These are phyloP conservation scores for Callosobruchus maculatus DNA, from an alignment of 2,888 invertebrate species.

Conservation along the genomic window DNA sequence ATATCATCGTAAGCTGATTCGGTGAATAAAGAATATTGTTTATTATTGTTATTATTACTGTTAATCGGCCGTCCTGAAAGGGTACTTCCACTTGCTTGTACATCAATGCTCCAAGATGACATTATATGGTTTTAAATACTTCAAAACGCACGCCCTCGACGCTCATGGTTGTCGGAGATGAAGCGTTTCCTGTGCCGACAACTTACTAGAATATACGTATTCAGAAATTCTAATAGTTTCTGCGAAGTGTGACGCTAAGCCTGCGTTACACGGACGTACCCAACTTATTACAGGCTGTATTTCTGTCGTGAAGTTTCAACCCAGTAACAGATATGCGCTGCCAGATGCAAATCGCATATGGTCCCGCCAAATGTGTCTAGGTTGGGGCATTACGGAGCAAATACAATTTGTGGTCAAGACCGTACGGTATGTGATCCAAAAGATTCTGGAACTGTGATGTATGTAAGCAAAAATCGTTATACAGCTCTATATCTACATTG, in stretches of 20 bases:
- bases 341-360: neutral
- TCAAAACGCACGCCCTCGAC: too few relatives aligned
- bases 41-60: too few relatives aligned
- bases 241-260: neutral
- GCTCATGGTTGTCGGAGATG: neutral
- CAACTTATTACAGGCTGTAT: neutral
- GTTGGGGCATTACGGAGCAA: neutral
- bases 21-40: too few relatives aligned
- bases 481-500: too few relatives aligned
- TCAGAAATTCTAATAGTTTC: neutral
- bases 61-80: too few relatives aligned
- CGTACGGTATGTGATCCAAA: neutral
- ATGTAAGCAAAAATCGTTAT: too few relatives aligned
- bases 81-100: too few relatives aligned
- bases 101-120: too few relatives aligned
- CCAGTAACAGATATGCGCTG: neutral
- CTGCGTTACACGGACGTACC: neutral
- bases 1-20: too few relatives aligned
- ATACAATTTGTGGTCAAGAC: neutral
- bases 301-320: neutral
- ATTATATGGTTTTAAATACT: too few relatives aligned
- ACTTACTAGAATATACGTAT: neutral
- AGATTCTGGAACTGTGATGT: too few relatives aligned
- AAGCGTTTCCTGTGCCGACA: neutral
- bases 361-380: neutral